Base-by-base conservation (phyloP, 2,113 vertebrate species). In the Chitala chitala region DNA sequence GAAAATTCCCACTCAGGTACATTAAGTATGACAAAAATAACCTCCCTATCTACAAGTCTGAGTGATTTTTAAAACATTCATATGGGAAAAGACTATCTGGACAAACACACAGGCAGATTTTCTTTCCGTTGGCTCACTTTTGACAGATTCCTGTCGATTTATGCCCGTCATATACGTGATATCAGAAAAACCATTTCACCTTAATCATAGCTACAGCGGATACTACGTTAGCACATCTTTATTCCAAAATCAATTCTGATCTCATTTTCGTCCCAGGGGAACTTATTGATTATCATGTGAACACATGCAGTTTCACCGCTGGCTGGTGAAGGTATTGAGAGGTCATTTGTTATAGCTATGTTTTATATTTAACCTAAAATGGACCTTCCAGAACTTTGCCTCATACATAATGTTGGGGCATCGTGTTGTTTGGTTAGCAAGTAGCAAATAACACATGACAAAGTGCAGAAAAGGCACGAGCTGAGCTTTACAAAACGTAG, bases 141-240 rank as follows among this genome's bases (percentile, higher is more conserved):
- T 8, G 8, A 38, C 42, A n/a, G 55, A 29, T 46, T 20, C 22
- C 36, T 53, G 48, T 55, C 10, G 42, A 17, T 31, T n/a, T 36
- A 29, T n/a, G n/a, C 13, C 29, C 26, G 31, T 51, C 42, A 12
- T 3, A 0, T 42, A 51, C 20, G 33, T 59, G 50, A 61, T 64
- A 33, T 33, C 64, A 24, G 42, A 48, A 15, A 59, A 22, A 7
- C 24, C 4, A 24, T 61, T 31, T 33, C 10, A 9, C 42, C 1
- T 20, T n/a, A 50, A 29, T 15, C 31, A 38, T 66, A n/a, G 26
- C 38, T 33, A 9, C 40, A 24, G 4, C 69, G 71, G 73, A 79
- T 78, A 70, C 75, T 75, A 29, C n/a, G n/a, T n/a, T n/a, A 58
- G 17, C 56, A 61, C 65, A 51, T 69, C 36, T 72, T 46, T 31